Conservation (phyloP, 2,888 invertebrate genomes). For the Rhorus exstirpatorius region DNA sequence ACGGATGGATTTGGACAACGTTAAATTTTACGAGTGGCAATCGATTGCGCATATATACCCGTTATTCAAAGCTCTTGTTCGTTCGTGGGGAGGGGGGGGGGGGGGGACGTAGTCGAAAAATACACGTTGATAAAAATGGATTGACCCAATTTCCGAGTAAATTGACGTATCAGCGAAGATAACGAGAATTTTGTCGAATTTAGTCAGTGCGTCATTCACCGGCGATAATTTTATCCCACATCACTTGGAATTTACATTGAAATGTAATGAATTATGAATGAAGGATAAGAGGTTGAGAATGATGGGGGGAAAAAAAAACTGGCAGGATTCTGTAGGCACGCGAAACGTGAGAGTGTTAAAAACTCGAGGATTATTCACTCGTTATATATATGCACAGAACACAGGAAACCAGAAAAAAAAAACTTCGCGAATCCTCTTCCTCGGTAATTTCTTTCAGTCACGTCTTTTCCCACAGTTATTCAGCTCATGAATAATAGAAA, state of each 20-base stretch:
- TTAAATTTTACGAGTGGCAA: not conserved
- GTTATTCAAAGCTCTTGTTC: slow-evolving; percentile 2
- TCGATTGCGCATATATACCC: not conserved
- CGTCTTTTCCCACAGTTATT: not conserved
- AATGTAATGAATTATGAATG: slow-evolving; percentile 38
- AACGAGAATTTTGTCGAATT: not conserved
- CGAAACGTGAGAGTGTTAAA: slow-evolving; percentile 36
- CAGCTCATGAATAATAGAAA: slow-evolving; percentile 19
- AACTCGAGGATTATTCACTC: slow-evolving; percentile 45
- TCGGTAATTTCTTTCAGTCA: not conserved
- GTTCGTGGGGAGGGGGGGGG: no score
- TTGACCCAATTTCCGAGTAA: slow-evolving; percentile 28
- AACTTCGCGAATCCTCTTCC: slow-evolving; percentile 23
- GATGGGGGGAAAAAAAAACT: slow-evolving; percentile 1
- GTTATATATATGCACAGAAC: slow-evolving; percentile 17
- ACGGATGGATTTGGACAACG: not conserved
- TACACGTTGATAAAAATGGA: slow-evolving; percentile 13
- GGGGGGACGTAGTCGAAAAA: not conserved
- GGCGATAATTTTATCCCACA: slow-evolving; percentile 16
- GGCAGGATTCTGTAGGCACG: not conserved
- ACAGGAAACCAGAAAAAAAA: slow-evolving; percentile 29
- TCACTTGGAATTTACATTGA: slow-evolving; percentile 17
- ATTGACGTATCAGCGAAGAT: not conserved
- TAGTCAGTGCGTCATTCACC: not conserved
- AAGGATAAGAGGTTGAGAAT: slow-evolving; percentile 6